A percentile compares a stretch with the other conserved stretches of the same genome.
Evolutionary conservation across 2,888 invertebrate genomes (phyloP).

Genomic region (Bedellia somnulentella): DNA sequence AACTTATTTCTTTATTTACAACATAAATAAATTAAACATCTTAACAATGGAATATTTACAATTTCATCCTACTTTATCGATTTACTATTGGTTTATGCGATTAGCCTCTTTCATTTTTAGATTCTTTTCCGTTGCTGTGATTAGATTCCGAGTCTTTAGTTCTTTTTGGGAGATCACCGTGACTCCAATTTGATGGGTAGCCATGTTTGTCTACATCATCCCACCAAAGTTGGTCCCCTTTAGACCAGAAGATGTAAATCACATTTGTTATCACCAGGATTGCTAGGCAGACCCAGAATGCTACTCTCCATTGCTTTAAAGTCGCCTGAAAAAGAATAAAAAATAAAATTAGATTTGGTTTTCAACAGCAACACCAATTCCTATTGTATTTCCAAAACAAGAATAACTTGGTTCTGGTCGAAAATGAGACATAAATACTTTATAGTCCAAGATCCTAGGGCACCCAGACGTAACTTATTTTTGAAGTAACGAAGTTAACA

Average conservation of each 20-base stretch:
- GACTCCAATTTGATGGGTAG: constrained; percentile 6
- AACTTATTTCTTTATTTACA: too few relatives aligned
- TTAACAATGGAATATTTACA: too few relatives aligned
- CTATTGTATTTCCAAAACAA: neutral
- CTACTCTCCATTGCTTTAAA: constrained; percentile 60
- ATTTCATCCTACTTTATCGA: too few relatives aligned
- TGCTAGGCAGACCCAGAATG: constrained; percentile 65
- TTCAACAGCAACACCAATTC: neutral
- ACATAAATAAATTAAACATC: too few relatives aligned
- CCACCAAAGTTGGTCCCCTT: constrained; percentile 69
- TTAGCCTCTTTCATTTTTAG: too few relatives aligned
- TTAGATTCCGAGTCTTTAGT: constrained; percentile 27
- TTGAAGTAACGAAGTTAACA: too few relatives aligned
- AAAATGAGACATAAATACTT: neutral
- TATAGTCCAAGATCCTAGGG: too few relatives aligned
- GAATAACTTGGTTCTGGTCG: neutral
- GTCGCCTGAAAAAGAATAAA: constrained; percentile 3
- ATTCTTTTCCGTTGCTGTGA: too few relatives aligned
- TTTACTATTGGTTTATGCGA: too few relatives aligned
- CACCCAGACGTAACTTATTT: too few relatives aligned
- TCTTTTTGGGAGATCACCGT: neutral
- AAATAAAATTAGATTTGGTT: neutral
- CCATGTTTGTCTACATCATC: constrained; percentile 38
- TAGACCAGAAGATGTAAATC: constrained; percentile 52
- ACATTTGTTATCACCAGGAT: neutral